phyloP scores from a whole-genome alignment of 2,888 invertebrate species.

The Chalcis sispes region DNA sequence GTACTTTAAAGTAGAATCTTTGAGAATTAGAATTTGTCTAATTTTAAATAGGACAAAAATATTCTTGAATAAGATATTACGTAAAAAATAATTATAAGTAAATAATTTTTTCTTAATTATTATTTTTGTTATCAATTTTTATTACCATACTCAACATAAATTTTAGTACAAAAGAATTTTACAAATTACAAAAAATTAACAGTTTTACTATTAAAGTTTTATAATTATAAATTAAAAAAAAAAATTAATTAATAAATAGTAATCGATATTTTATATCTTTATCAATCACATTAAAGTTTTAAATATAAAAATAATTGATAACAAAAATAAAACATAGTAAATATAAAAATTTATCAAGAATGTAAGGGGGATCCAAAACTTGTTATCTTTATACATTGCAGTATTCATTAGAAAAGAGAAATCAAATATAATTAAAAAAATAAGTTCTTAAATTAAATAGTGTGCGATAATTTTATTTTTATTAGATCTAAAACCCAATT shows the following conservation, averaged over 20 bases:
- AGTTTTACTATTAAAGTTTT: too few species aligned
- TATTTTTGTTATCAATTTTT: slow-evolving; percentile 19
- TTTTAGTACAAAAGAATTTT: too few species aligned
- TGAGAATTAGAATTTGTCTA: neutral
- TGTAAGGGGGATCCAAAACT: too few species aligned
- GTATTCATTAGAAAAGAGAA: slow-evolving; percentile 15
- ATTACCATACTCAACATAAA: neutral
- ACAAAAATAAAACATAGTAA: slow-evolving; percentile 29
- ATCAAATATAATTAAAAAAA: slow-evolving; percentile 5
- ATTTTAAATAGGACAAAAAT: too few species aligned
- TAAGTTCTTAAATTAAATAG: slow-evolving; percentile 16
- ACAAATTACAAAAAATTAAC: too few species aligned
- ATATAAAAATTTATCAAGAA: neutral
- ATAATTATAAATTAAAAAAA: too few species aligned
- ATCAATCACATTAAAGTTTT: too few species aligned
- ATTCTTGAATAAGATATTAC: too few species aligned
- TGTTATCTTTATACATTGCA: neutral
- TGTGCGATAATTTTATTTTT: slow-evolving; percentile 51
- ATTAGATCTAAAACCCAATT: slow-evolving; percentile 50
- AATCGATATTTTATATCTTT: neutral
- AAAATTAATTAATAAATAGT: neutral
- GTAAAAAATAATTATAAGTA: neutral
- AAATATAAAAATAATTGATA: too few species aligned
- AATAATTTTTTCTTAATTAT: slow-evolving; percentile 17
- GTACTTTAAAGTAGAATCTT: slow-evolving; percentile 34